phyloP scores from a whole-genome alignment of 2,888 invertebrate genomes.

The Auanema sp. region DNA sequence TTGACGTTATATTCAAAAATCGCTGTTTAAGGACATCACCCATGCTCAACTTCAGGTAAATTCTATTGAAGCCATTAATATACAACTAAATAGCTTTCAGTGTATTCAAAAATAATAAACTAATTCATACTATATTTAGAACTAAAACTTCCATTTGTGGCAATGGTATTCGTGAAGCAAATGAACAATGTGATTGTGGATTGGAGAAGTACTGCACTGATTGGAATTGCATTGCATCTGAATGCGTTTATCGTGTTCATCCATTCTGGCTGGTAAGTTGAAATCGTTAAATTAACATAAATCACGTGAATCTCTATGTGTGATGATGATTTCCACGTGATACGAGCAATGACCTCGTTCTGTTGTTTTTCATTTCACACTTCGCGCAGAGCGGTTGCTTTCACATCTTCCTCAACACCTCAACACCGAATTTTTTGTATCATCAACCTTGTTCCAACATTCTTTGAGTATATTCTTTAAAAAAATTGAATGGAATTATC shows the following conservation, averaged over 20 bases:
- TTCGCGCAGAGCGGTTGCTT: background rate
- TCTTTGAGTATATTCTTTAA: too few relatives aligned
- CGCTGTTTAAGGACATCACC: constrained; percentile 41
- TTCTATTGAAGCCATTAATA: background rate
- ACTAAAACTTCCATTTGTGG: constrained; percentile 20
- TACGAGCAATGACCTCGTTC: constrained; percentile 17
- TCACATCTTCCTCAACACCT: constrained; percentile 2
- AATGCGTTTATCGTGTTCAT: constrained; percentile 43
- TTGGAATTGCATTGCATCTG: constrained; percentile 51
- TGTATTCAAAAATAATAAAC: constrained; percentile 3
- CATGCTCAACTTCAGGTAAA: constrained; percentile 6
- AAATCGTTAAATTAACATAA: too few relatives aligned
- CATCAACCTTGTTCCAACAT: too few relatives aligned
- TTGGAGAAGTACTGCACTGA: constrained; percentile 37
- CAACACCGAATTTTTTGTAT: too few relatives aligned
- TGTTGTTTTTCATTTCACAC: background rate
- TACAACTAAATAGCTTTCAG: background rate
- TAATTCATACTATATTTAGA: background rate
- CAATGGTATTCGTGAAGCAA: constrained; percentile 24
- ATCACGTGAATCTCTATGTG: background rate
- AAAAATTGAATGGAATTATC: too few relatives aligned
- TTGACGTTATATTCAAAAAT: constrained; percentile 54
- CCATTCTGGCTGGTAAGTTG: constrained; percentile 41
- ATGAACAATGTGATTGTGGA: constrained; percentile 62
- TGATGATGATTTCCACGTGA: constrained; percentile 22